phyloP scores from a whole-genome alignment of 1,140 invertebrate species.

The Bombus affinis region DNA sequence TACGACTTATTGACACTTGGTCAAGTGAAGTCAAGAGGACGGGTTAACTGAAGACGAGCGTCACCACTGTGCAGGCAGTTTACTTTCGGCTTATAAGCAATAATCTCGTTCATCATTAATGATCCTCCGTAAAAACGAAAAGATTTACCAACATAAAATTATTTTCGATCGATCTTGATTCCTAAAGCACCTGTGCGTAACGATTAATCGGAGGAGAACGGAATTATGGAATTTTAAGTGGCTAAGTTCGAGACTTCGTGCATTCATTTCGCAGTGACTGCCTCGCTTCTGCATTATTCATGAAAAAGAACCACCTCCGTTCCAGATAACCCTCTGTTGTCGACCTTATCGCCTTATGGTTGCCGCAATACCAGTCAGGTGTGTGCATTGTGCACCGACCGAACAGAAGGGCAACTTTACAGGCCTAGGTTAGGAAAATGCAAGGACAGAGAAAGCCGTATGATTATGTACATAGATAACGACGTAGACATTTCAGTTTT shows the following conservation, averaged over 20 bases:
- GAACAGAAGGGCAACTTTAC: conserved; percentile 45
- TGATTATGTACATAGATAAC: conserved; percentile 37
- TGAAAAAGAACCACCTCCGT: conserved; percentile 52
- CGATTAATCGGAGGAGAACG: background rate
- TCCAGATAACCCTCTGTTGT: conserved; percentile 63
- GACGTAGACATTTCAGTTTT: conserved; percentile 24
- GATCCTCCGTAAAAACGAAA: background rate
- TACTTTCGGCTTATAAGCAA: conserved; percentile 53
- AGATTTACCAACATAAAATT: background rate
- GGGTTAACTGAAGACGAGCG: conserved; percentile 72
- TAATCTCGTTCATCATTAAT: conserved; percentile 26
- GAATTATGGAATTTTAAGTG: conserved; percentile 23
- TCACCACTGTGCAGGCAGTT: conserved; percentile 35
- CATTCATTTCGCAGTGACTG: conserved; percentile 54
- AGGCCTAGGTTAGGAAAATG: conserved; percentile 8
- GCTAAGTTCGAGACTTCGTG: background rate
- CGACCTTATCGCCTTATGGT: conserved; percentile 66
- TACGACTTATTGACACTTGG: conserved; percentile 77
- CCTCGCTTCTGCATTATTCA: conserved; percentile 66
- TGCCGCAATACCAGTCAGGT: conserved; percentile 58
- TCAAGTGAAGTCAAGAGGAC: conserved; percentile 78
- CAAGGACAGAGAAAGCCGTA: conserved; percentile 14
- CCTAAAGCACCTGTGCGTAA: background rate
- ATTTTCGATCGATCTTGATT: background rate
- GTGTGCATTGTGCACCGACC: conserved; percentile 55